A percentile compares a stretch with the other conserved stretches of the same genome.
Conservation (phyloP, 2,888 invertebrate genomes). For the Glaucopsyche alexis region DNA sequence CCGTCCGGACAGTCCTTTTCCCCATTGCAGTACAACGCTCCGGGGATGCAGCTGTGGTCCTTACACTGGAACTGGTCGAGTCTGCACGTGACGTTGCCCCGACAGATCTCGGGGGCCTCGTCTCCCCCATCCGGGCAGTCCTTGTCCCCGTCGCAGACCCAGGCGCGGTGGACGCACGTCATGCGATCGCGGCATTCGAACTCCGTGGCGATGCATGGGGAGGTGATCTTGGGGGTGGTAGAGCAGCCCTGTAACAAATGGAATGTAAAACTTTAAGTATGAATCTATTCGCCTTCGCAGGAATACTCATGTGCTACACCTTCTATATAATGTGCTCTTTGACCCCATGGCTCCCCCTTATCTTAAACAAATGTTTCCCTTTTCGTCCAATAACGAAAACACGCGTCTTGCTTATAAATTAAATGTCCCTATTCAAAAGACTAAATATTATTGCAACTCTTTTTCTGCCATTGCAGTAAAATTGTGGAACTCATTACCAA, state of each 20-base stretch:
- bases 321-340: too few relatives aligned
- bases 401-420: too few relatives aligned
- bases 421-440: too few relatives aligned
- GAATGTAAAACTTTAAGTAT: too few relatives aligned
- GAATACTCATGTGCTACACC: too few relatives aligned
- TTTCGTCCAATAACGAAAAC: too few relatives aligned
- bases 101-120: constrained; percentile 82
- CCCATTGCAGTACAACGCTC: constrained; percentile 90
- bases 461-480: too few relatives aligned
- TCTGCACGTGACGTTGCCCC: constrained; percentile 88
- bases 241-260: constrained; percentile 79
- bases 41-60: constrained; percentile 89
- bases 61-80: constrained; percentile 93
- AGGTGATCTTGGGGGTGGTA: constrained; percentile 70
- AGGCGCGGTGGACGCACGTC: constrained; percentile 88
- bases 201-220: constrained; percentile 85
- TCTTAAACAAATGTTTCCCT: too few relatives aligned
- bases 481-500: too few relatives aligned
- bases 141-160: constrained; percentile 91
- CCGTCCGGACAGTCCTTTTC: constrained; percentile 89
- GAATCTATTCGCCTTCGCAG: too few relatives aligned
- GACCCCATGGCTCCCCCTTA: too few relatives aligned
- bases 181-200: constrained; percentile 89
- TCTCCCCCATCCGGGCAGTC: constrained; percentile 92
- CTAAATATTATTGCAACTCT: too few relatives aligned